A percentile compares a stretch with the other conserved stretches of the same genome.
Evolutionary conservation across 2,888 invertebrate species (phyloP).

Genomic region (Desoria tigrina): DNA sequence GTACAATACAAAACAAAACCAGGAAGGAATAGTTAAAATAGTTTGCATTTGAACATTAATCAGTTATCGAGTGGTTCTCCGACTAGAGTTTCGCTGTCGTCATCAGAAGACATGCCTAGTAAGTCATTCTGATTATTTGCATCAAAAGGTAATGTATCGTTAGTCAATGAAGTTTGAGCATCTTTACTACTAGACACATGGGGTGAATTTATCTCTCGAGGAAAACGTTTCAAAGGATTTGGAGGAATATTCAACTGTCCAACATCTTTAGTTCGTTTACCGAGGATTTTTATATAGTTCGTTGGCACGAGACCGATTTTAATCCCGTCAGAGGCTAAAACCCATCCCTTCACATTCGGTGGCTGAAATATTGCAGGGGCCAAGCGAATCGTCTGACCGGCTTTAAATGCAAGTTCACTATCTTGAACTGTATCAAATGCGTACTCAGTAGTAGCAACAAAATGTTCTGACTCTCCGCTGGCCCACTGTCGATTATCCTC

Average conservation of each 20-base stretch:
- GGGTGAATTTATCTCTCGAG: too few relatives aligned
- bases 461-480: slow-evolving; percentile 60
- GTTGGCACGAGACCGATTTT: slow-evolving; percentile 62
- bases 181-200: too few relatives aligned
- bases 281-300: slow-evolving; percentile 62
- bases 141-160: too few relatives aligned
- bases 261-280: slow-evolving; percentile 52
- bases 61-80: slow-evolving; percentile 8
- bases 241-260: background rate
- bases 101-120: slow-evolving; percentile 5
- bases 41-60: too few relatives aligned
- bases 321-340: slow-evolving; percentile 61
- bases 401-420: slow-evolving; percentile 74
- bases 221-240: too few relatives aligned
- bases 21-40: too few relatives aligned
- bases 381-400: slow-evolving; percentile 74
- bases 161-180: too few relatives aligned
- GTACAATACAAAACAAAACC: too few relatives aligned
- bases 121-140: too few relatives aligned
- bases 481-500: slow-evolving; percentile 57
- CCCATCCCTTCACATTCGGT: slow-evolving; percentile 62
- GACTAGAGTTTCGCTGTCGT: slow-evolving; percentile 1
- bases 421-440: slow-evolving; percentile 70
- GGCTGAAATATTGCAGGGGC: slow-evolving; percentile 84
- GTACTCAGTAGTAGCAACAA: slow-evolving; percentile 65